Conservation (phyloP, 2,113 vertebrate genomes). For the Menidia beryllina region DNA sequence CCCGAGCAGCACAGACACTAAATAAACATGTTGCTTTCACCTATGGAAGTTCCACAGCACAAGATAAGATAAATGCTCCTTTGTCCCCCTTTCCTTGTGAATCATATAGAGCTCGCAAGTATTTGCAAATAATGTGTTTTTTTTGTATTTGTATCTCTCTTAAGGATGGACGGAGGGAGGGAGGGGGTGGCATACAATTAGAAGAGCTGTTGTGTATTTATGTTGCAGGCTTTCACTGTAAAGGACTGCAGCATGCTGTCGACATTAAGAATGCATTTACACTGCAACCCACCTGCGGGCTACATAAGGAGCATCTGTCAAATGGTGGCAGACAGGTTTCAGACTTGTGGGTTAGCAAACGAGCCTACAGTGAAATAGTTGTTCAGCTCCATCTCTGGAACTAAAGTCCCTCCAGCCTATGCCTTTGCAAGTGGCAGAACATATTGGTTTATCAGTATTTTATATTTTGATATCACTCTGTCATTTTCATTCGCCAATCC, state of each 20-base stretch:
- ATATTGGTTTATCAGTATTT: too few relatives aligned
- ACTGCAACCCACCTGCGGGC: slow-evolving; percentile 40
- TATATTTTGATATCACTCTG: too few relatives aligned
- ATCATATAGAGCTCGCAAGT: slow-evolving; percentile 6
- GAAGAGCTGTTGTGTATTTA: slow-evolving; percentile 13
- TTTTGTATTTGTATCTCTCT: slow-evolving; percentile 27
- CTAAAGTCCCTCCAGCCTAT: slow-evolving; percentile 8
- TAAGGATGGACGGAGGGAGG: background rate
- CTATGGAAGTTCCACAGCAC: slow-evolving; percentile 4
- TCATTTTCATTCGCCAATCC: background rate
- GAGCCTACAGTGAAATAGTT: slow-evolving; percentile 35
- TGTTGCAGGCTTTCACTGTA: slow-evolving; percentile 55
- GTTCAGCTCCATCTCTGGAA: slow-evolving; percentile 22
- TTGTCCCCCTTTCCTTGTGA: slow-evolving; percentile 6
- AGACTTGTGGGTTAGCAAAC: slow-evolving; percentile 53
- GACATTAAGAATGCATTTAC: slow-evolving; percentile 61
- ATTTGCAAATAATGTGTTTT: slow-evolving; percentile 1
- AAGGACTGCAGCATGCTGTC: slow-evolving; percentile 46
- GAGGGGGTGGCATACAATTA: background rate
- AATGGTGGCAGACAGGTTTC: slow-evolving; percentile 53
- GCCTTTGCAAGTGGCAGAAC: background rate
- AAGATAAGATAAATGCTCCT: background rate
- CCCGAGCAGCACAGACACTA: slow-evolving; percentile 18
- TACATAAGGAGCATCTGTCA: slow-evolving; percentile 53
- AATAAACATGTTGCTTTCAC: slow-evolving; percentile 4